A percentile compares a stretch with the other conserved stretches of the same genome.
Evolutionary conservation across 2,888 invertebrate species (phyloP).

Genomic region (Leucania comma): DNA sequence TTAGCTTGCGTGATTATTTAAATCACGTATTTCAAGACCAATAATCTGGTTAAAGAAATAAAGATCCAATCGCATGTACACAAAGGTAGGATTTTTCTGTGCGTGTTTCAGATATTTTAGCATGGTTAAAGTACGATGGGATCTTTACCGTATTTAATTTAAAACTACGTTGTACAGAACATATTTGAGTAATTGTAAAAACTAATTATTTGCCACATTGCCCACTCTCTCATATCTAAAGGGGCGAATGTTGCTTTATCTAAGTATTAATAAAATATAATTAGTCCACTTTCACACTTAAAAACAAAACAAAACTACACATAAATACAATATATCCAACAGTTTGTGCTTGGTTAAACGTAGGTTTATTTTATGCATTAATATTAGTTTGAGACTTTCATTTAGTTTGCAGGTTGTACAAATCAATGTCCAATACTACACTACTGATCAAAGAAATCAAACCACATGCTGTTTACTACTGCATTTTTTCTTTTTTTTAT

Average conservation of each 20-base stretch:
- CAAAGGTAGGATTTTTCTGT: slow-evolving; percentile 24
- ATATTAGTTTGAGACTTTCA: slow-evolving; percentile 15
- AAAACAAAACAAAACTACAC: slow-evolving; percentile 52
- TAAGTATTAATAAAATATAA: slow-evolving; percentile 31
- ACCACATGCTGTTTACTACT: background rate
- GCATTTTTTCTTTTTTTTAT: too few relatives aligned
- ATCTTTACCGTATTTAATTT: slow-evolving; percentile 18
- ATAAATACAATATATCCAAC: slow-evolving; percentile 30
- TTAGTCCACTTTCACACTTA: slow-evolving; percentile 51
- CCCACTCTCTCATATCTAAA: background rate
- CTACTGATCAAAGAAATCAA: slow-evolving; percentile 1
- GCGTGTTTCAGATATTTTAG: slow-evolving; percentile 29
- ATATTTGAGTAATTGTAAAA: slow-evolving; percentile 14
- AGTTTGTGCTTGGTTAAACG: slow-evolving; percentile 55
- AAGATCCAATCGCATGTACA: slow-evolving; percentile 9
- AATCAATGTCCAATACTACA: slow-evolving; percentile 26
- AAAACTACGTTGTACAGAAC: slow-evolving; percentile 19
- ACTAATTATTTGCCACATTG: slow-evolving; percentile 2
- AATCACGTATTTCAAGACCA: slow-evolving; percentile 4
- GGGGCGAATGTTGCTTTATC: background rate
- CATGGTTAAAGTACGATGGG: background rate
- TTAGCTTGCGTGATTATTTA: slow-evolving; percentile 23
- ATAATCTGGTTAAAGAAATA: background rate
- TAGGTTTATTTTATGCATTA: slow-evolving; percentile 55
- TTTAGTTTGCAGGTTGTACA: slow-evolving; percentile 32